Evolutionary conservation across 2,888 invertebrate genomes (phyloP).

Genomic region (Euzophera pinguis): DNA sequence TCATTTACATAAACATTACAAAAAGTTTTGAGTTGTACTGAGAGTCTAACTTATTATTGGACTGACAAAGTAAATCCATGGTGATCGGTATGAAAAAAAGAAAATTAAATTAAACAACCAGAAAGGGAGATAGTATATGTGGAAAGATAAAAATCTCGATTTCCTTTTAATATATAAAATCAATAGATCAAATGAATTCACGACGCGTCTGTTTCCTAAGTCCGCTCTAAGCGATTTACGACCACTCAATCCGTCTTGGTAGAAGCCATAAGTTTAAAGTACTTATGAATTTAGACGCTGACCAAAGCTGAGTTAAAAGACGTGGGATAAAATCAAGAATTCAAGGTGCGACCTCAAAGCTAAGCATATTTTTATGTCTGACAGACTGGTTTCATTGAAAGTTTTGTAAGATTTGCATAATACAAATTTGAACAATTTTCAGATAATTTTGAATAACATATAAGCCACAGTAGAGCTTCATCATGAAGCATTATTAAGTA

Average conservation of each 20-base stretch:
- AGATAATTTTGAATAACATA: background rate
- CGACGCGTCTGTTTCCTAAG: background rate
- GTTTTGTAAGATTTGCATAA: too few species aligned
- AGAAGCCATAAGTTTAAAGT: conserved; percentile 7
- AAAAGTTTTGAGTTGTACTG: too few species aligned
- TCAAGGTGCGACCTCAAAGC: background rate
- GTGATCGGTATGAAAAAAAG: too few species aligned
- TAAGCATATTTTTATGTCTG: conserved; percentile 6
- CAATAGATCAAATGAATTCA: background rate
- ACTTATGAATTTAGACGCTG: conserved; percentile 14
- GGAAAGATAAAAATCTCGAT: too few species aligned
- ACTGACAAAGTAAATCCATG: too few species aligned
- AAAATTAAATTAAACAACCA: too few species aligned
- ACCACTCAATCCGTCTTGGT: background rate
- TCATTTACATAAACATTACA: too few species aligned
- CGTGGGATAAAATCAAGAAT: background rate
- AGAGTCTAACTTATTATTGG: too few species aligned
- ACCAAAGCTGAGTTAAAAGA: conserved; percentile 1
- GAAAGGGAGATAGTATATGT: too few species aligned
- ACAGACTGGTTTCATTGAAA: background rate
- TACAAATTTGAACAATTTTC: background rate
- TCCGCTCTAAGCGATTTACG: background rate
- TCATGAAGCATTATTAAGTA: conserved; percentile 32
- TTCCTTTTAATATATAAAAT: too few species aligned
- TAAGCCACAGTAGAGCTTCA: conserved; percentile 9